Base-by-base conservation (phyloP, 2,797 vertebrate species). In the Tolypeutes matacus region DNA sequence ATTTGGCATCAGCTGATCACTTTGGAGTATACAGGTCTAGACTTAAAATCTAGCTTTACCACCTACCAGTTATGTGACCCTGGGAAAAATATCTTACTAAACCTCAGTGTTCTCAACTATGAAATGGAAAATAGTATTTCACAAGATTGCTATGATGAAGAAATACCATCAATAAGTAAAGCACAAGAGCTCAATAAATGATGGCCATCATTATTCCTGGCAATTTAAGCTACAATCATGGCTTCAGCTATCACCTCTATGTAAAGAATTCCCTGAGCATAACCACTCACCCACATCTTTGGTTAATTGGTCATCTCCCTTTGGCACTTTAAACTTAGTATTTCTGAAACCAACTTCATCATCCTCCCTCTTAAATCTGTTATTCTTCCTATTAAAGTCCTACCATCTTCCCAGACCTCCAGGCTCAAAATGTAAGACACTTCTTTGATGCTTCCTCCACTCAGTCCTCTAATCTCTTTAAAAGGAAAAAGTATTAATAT, bases 31-130 rank as follows among this genome's bases (percentile, higher is more conserved):
- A 85, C 56, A 2, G 31, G 25, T 64, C 58, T 31, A 86, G 7
- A 88, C 20, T 73, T 39, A 86, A 93, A 90, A 73, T 73, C 17
- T 64, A 70, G 36, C 31, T 95, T 56, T 75, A 70, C 56, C 13
- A 36, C 67, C 69, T 92, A 81, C 1, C 36, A 82, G 31, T 58
- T 75, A 34, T 2, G 15, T 29, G 39, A 90, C 42, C 29, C 31
- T 84, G 27, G 36, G 34, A 73, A 65, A 86, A 14, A 92, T 12
- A 85, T 2, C 17, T 31, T 23, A 53, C 29, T 91, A 96, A 95
- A 88, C n/a, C 83, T 89, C 72, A 51, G 56, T 62, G 27, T 87
- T 76, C 82, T 94, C 39, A 92, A 85, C 56, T 73, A 92, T 14
- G 42, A 89, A 85, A 84, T 7, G 31, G 34, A 27, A 86, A 89